Base-by-base conservation (phyloP, 2,797 vertebrate species). In the Microchirus variegatus region DNA sequence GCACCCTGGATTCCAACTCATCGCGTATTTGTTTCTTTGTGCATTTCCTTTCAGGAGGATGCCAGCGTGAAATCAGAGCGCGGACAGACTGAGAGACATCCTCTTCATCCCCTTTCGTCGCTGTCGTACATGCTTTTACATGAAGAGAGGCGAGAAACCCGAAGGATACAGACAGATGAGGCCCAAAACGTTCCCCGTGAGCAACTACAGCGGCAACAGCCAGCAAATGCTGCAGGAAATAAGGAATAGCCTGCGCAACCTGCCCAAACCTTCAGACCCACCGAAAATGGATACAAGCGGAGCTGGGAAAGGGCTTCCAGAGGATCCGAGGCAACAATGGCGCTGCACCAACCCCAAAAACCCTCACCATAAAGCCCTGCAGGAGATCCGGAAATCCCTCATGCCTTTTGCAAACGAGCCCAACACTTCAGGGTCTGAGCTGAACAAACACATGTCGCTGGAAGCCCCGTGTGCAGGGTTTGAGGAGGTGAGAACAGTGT, bases 161-260 rank as follows among this genome's bases (percentile, higher is more conserved):
- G 98, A 99, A 92, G 95, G 96, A 91, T 93, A 96, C 92, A 94
- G 96, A 92, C 98, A 98, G 71, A 98, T 98, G 96, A 94, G 97
- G 94, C 97, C 97, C 89, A 98, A 99, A 91, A 99, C 97, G 41
- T 99, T 99, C 88, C 98, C 97, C 65, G 91, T 95, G 75, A 96
- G 95, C 91, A 98, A 94, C 84, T 95, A 95, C 87, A 94, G 94
- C 77, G 96, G 94, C 92, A 99, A 95, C 90, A 99, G 96, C 82
- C 94, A 95, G 65, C 97, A 98, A 61, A 98, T 99, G 98, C 91
- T 99, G 85, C 95, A 98, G 86, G 98, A 99, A 90, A 99, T 99
- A 82, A 87, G 97, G 19, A 97, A 99, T 83, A 98, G 97, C 75
- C 92, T 99, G 72, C 93, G 96, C 57, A 96, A 98, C 89, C 89